Evolutionary conservation across 2,888 invertebrate genomes (phyloP), one percentile per base, ranked within the genome.

Genomic region (Deilephila elpenor): DNA sequence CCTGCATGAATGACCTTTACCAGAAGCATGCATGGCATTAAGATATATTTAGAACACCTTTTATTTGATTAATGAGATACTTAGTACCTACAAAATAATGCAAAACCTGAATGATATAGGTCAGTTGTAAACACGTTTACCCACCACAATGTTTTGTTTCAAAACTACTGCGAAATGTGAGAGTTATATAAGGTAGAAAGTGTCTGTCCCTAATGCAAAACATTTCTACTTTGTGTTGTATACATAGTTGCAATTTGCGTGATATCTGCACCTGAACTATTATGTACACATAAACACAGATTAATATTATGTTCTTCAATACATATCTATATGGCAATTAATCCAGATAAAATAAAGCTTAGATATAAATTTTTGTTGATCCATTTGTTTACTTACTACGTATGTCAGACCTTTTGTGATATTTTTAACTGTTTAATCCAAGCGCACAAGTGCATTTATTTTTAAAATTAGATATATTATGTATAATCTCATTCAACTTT

Each of bases 131-230:
- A 37, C 37, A 62, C 19, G 37, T 19, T 62, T 37, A 37, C 1
- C 51, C 25, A 25, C 25, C 44, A 37, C 67, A 67, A 51, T 67
- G 44, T 67, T 67, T 79, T 80, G 78, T 83, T 83, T 84, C 82
- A 87, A 88, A 88, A 85, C 87, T 86, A 87, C 84, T 82, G 83
- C 82, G 79, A 86, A 88, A 85, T 80, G 80, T 79, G 79, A 80
- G 80, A 78, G 83, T 91, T 90, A 81, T 82, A 83, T 82, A 90
- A 90, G 77, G 79, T 87, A 87, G 89, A 90, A 89, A 90, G 90
- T 86, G 84, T 73, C 74, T 77, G 73, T 76, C 67, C 44, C 75
- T 74, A 67, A 67, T 44, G 44, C 14, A 51, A 44, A 67, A 67
- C 51, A 67, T 51, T 44, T 5, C 37, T 62, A 62, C 62, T 62